Conservation (phyloP, 2,113 vertebrate species). For the Cephalopterus ornatus region DNA sequence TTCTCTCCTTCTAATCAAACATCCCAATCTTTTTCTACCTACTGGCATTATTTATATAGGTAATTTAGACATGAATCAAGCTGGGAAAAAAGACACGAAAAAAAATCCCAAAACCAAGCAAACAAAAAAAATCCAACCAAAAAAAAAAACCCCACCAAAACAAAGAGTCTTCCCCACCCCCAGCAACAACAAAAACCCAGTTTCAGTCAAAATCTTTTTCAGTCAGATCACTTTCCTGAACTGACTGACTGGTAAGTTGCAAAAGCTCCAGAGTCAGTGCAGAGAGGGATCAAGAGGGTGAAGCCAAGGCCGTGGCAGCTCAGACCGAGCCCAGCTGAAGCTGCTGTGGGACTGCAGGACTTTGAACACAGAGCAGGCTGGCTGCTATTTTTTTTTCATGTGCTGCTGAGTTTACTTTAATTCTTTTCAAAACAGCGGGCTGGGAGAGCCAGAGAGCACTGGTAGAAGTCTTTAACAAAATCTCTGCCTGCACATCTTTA, state of each 20-base stretch:
- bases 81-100: background rate
- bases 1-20: background rate
- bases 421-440: background rate
- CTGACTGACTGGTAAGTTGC: background rate
- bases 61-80: background rate
- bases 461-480: background rate
- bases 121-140: background rate
- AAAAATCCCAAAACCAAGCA: background rate
- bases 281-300: background rate
- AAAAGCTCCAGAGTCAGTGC: background rate
- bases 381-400: background rate
- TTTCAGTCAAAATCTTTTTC: background rate
- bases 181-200: background rate
- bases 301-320: rapidly evolving
- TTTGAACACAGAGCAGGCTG: background rate
- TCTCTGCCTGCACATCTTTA: background rate
- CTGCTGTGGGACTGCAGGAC: background rate
- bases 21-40: background rate
- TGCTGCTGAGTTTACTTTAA: background rate
- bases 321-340: rapidly evolving
- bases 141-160: background rate
- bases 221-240: background rate
- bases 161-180: background rate
- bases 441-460: background rate
- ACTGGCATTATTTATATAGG: background rate